Base-by-base conservation (phyloP, 1,140 invertebrate genomes). In the Venturia canescens region DNA sequence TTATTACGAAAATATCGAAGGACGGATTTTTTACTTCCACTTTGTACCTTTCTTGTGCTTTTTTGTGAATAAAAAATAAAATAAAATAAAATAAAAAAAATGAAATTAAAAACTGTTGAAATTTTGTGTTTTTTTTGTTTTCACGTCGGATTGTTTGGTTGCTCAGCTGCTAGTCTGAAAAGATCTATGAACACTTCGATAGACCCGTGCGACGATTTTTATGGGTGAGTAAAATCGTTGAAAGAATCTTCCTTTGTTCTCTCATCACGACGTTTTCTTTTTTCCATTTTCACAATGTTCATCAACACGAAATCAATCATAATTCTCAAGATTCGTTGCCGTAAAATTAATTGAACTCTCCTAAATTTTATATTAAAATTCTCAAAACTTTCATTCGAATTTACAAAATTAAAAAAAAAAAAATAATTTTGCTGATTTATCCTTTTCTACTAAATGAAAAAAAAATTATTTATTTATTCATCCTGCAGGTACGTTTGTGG, bases 401-500 rank as follows among this genome's bases (percentile, higher is more conserved):
- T n/a, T n/a, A n/a, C n/a, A n/a, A n/a, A n/a, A n/a, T n/a, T n/a
- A n/a, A n/a, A n/a, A n/a, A n/a, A n/a, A n/a, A n/a, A n/a, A n/a
- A n/a, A n/a, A n/a, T n/a, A n/a, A n/a, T n/a, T n/a, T 78, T 18
- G 29, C 15, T 44, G 23, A 38, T 44, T 34, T 75, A 34, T n/a
- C 31, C 50, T 13, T 4, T 21, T 9, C 50, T n/a, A 44, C 27
- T n/a, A n/a, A n/a, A n/a, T n/a, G n/a, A 38, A 21, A 23, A 60
- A 63, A n/a, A 63, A 44, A 13, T 75, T 44, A 2, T 26, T 63
- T 63, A 3, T 63, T 63, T 63, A 3, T 27, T 63, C 27, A 57
- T 57, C n/a, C 4, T 57, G 0, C 71, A 92, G 91, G 60, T 91
- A 91, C 80, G 92, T 92, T 1, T 96, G 95, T 83, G 95, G 95